These are phyloP conservation scores for Heliocidaris erythrogramma DNA, from an alignment of 35 echinoderm and acorn worm species.

Conservation along the genomic window DNA sequence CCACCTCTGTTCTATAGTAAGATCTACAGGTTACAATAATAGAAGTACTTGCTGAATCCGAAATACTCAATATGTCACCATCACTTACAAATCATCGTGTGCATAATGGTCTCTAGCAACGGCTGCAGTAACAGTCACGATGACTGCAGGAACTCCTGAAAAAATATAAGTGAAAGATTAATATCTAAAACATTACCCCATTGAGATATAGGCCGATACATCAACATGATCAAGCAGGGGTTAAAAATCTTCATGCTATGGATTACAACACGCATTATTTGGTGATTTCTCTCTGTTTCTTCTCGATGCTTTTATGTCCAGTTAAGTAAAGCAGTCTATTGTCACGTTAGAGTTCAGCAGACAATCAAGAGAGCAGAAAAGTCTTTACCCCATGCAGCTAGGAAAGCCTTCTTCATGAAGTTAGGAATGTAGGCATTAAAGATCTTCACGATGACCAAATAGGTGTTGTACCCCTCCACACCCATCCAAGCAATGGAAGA, in stretches of 20 bases:
- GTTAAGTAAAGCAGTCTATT: not conserved
- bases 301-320: not conserved
- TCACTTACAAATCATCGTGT: too few species aligned
- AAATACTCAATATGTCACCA: too few species aligned
- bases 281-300: too few species aligned
- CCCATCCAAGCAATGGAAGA: conserved; percentile 71
- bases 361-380: not conserved
- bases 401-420: conserved; percentile 64
- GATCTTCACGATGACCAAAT: conserved; percentile 64
- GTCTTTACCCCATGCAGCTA: conserved; percentile 64
- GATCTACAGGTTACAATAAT: not conserved
- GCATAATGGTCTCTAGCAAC: not conserved
- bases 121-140: not conserved
- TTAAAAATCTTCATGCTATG: not conserved
- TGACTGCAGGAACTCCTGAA: not conserved
- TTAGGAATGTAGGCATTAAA: conserved; percentile 55
- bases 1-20: not conserved
- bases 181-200: not conserved
- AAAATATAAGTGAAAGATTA: not conserved
- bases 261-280: too few species aligned
- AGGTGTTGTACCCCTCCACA: conserved; percentile 66
- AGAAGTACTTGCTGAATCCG: not conserved
- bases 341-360: not conserved
- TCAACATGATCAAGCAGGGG: not conserved
- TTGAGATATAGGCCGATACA: not conserved